Percentiles rank a stretch among this genome's conserved stretches.
phyloP scores from a whole-genome alignment of 2,797 vertebrate species.

The Salarias fasciatus region DNA sequence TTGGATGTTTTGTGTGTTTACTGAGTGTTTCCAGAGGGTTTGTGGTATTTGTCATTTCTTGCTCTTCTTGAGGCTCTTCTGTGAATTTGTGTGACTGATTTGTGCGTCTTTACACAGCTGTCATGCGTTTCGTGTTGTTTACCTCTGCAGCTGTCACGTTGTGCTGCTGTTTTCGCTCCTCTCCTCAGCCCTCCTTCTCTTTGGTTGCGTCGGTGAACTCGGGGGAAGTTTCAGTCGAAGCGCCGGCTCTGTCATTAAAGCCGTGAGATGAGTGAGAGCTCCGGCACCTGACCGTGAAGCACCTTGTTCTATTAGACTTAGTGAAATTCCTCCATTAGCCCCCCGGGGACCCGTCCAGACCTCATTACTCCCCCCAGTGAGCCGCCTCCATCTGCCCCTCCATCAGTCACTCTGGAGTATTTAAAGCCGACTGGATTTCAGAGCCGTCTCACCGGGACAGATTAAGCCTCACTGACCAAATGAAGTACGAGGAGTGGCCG shows the following conservation, averaged over 20 bases:
- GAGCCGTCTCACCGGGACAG: constrained; percentile 51
- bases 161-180: too few relatives aligned
- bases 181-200: too few relatives aligned
- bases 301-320: constrained; percentile 48
- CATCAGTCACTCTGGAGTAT: constrained; percentile 72
- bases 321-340: constrained; percentile 41
- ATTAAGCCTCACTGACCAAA: constrained; percentile 59
- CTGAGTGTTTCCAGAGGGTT: too few relatives aligned
- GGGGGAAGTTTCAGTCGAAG: not conserved
- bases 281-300: constrained; percentile 23
- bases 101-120: too few relatives aligned
- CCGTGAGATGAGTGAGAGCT: constrained; percentile 7
- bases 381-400: constrained; percentile 44
- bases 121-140: too few relatives aligned
- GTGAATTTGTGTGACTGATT: too few relatives aligned
- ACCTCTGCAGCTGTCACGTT: too few relatives aligned
- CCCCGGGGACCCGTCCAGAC: constrained; percentile 30
- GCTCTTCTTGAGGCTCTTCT: too few relatives aligned
- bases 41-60: too few relatives aligned
- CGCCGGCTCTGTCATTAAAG: not conserved
- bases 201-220: too few relatives aligned
- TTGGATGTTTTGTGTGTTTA: too few relatives aligned
- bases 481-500: constrained; percentile 42
- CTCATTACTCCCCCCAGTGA: constrained; percentile 47
- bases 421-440: constrained; percentile 60